Evolutionary conservation across 2,888 invertebrate genomes (phyloP), one percentile per base, ranked within the genome.

Genomic region (Formica aserva): DNA sequence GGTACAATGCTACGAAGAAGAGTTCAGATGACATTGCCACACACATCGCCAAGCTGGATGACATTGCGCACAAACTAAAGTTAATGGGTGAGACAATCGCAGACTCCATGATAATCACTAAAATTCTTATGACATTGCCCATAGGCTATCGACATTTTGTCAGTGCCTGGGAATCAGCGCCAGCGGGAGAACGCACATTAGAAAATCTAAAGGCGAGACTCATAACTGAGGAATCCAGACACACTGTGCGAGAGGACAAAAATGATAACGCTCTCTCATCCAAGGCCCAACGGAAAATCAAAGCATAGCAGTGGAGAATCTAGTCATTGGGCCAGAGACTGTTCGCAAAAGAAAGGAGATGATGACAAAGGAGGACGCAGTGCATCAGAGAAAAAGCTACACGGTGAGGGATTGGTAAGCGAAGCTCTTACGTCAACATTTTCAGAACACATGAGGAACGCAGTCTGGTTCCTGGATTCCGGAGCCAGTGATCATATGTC

Each of bases 51-150:
- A 89, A 87, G 57, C 63, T 92, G 0, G 77, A 87, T 32, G 88
- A 91, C 8, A 65, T 91, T 1, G 89, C 86, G 13, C 80, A 88
- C 29, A 63, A 84, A 8, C 72, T 91, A 3, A 57, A 80, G 52
- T 8, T 75, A 0, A 22, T 87, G n/a, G 86, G 83, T 76, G 89
- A 91, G 67, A 38, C 81, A 41, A 85, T 90, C 26, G 8, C 48
- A 29, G 84, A 89, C 9, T 62, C 81, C 13, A 90, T 91, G 89
- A 83, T 90, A 1, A 88, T 88, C 9, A 88, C 87, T n/a, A 88
- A 88, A 80, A 86, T 91, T 18, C 60, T 89, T 9, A 87, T 88
- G 85, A 89, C 90, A 1, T 55, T 90, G 22, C 89, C 91, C 15
- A 3, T 60, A 0, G 57, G 18, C 9, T 91, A 85, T 55, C 85